phyloP scores from a whole-genome alignment of 2,113 vertebrate species.

The Misgurnus mizolepis region DNA sequence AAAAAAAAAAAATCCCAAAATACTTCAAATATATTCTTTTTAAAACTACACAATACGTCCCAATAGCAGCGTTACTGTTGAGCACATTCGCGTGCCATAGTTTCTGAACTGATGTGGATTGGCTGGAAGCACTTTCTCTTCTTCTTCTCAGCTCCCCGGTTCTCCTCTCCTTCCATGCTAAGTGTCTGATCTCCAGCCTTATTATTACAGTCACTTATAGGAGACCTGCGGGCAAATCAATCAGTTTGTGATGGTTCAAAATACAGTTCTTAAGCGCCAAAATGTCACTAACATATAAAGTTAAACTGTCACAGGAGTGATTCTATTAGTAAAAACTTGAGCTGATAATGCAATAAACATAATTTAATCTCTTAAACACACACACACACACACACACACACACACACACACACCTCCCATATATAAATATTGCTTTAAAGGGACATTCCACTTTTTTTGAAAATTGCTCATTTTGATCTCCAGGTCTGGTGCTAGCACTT shows the following conservation, averaged over 20 bases:
- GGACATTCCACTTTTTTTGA: too few species aligned
- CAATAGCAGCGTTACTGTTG: constrained; percentile 76
- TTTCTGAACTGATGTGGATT: constrained; percentile 76
- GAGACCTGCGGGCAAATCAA: constrained; percentile 80
- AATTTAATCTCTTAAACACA: too few species aligned
- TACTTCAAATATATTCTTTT: neutral
- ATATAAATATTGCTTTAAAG: too few species aligned
- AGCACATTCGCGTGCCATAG: constrained; percentile 80
- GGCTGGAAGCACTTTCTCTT: constrained; percentile 69
- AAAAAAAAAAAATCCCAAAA: too few species aligned
- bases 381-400: too few species aligned
- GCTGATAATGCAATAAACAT: too few species aligned
- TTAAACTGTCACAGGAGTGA: neutral
- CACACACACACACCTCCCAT: too few species aligned
- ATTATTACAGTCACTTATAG: constrained; percentile 64
- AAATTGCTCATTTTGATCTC: too few species aligned
- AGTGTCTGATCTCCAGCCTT: constrained; percentile 61
- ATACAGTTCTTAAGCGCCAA: neutral
- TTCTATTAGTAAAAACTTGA: too few species aligned
- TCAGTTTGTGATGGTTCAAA: too few species aligned
- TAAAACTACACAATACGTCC: too few species aligned
- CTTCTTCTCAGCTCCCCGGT: constrained; percentile 62
- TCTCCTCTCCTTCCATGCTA: constrained; percentile 57
- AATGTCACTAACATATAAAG: neutral
- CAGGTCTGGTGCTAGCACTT: too few species aligned